A percentile compares a stretch with the other conserved stretches of the same genome.
phyloP scores from a whole-genome alignment of 2,797 vertebrate genomes.

The Hoplostethus mediterraneus region DNA sequence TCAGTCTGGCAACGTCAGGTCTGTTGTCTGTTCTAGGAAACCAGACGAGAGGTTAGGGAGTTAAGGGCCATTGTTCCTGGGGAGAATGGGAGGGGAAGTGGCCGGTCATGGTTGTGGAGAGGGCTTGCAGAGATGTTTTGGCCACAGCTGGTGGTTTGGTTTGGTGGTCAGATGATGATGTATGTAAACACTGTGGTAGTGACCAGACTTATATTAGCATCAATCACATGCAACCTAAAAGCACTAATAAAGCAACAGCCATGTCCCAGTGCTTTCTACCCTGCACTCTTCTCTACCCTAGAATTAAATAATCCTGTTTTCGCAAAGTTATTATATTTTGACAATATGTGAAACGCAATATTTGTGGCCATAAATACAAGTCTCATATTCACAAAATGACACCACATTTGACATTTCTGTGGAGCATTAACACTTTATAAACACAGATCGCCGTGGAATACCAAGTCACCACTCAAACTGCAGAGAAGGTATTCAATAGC shows the following conservation, averaged over 20 bases:
- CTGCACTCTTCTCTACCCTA: background rate
- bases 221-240: slow-evolving; percentile 16
- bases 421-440: background rate
- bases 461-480: background rate
- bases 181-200: background rate
- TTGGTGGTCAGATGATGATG: background rate
- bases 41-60: slow-evolving; percentile 53
- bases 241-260: background rate
- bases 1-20: slow-evolving; percentile 47
- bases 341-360: background rate
- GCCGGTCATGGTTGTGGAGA: slow-evolving; percentile 33
- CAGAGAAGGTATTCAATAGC: background rate
- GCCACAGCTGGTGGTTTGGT: slow-evolving; percentile 52
- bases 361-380: background rate
- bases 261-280: background rate
- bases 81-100: slow-evolving; percentile 59
- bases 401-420: background rate
- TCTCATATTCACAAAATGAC: background rate
- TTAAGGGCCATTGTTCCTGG: slow-evolving; percentile 63
- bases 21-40: slow-evolving; percentile 65
- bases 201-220: slow-evolving; percentile 22
- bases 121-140: slow-evolving; percentile 30
- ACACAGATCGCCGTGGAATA: slow-evolving; percentile 3
- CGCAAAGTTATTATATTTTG: background rate
- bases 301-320: background rate